Conservation (phyloP, 2,888 invertebrate genomes). For the Bugulina stolonifera region DNA sequence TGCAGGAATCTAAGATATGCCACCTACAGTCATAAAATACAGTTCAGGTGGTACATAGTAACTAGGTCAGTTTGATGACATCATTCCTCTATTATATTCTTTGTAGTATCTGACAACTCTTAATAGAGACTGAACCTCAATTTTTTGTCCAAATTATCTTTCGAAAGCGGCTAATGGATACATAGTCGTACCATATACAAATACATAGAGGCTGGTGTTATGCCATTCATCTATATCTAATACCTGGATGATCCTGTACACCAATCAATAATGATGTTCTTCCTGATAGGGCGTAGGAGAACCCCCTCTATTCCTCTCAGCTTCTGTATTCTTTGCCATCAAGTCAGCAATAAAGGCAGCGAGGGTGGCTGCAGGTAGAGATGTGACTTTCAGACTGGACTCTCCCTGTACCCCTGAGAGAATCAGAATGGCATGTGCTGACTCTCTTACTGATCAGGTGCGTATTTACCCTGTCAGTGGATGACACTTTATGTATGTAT, state of each 20-base stretch:
- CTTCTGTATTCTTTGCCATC: slow-evolving; percentile 38
- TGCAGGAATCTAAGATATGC: no score
- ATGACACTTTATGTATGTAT: no score
- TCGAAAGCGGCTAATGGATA: not conserved
- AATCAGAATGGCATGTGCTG: slow-evolving; percentile 81
- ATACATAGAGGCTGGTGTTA: no score
- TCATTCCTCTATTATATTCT: no score
- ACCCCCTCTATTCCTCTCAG: slow-evolving; percentile 37
- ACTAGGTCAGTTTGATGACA: no score
- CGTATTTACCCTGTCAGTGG: not conserved
- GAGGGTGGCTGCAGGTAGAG: slow-evolving; percentile 34
- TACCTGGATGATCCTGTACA: no score
- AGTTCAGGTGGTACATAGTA: no score
- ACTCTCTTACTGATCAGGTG: slow-evolving; percentile 55
- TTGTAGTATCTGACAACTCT: not conserved
- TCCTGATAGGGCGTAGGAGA: slow-evolving; percentile 61
- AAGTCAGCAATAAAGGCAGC: slow-evolving; percentile 37
- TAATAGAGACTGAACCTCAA: not conserved
- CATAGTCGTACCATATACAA: no score
- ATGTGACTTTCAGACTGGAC: slow-evolving; percentile 59
- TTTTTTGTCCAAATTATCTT: not conserved
- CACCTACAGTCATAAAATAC: no score
- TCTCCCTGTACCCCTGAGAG: slow-evolving; percentile 81
- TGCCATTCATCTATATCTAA: no score
- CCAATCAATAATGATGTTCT: not conserved